phyloP scores from a whole-genome alignment of 2,888 invertebrate species.

The Pristionchus arcanus region DNA sequence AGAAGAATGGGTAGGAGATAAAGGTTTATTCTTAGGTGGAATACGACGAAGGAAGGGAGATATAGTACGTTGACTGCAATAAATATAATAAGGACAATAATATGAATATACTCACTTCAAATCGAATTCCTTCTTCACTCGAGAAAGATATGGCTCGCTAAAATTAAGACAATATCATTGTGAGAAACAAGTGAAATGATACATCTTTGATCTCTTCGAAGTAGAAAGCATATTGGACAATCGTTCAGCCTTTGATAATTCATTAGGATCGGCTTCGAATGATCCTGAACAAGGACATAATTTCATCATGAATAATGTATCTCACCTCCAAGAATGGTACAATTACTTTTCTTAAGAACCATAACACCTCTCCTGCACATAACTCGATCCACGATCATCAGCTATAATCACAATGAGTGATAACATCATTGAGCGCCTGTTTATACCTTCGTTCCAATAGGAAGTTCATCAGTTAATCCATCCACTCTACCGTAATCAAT shows the following conservation, averaged over 20 bases:
- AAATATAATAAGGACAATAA: background rate
- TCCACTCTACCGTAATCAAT: constrained; percentile 45
- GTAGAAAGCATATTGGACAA: background rate
- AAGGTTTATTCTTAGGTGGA: background rate
- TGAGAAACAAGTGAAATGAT: background rate
- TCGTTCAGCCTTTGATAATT: background rate
- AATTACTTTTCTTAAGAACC: constrained; percentile 37
- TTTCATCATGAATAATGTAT: background rate
- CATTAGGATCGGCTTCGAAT: background rate
- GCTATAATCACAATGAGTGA: background rate
- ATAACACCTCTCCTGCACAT: constrained; percentile 46
- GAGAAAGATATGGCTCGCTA: constrained; percentile 38
- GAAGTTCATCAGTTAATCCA: constrained; percentile 28
- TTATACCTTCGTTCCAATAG: constrained; percentile 51
- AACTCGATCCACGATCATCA: constrained; percentile 37
- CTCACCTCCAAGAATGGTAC: constrained; percentile 50
- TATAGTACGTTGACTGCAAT: constrained; percentile 33
- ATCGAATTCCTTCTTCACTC: constrained; percentile 49
- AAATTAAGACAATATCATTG: background rate
- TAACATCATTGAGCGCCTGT: too few species aligned
- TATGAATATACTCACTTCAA: background rate
- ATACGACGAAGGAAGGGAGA: constrained; percentile 49
- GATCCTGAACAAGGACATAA: background rate
- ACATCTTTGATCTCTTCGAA: background rate
- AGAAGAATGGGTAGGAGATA: too few species aligned